Conservation (phyloP, 1,140 invertebrate genomes). For the Cydia strobilella region DNA sequence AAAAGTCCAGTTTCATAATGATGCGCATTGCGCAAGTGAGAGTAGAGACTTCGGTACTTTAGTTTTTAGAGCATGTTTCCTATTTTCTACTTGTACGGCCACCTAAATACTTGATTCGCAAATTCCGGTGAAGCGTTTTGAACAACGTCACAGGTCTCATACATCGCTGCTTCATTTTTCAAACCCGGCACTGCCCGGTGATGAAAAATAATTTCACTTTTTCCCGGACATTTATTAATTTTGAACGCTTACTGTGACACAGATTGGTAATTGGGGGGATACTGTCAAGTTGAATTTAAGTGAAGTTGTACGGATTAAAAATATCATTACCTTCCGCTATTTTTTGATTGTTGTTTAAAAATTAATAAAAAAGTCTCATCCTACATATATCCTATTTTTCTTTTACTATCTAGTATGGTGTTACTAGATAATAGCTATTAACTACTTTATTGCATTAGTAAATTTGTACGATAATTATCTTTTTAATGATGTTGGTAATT, state of each 20-base stretch:
- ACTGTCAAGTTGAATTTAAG: neutral
- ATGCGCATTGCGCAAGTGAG: too few species aligned
- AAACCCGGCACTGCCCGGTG: constrained; percentile 28
- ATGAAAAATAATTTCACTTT: constrained; percentile 32
- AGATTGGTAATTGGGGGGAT: neutral
- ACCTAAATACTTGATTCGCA: neutral
- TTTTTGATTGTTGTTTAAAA: neutral
- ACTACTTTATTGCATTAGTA: too few species aligned
- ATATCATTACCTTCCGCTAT: too few species aligned
- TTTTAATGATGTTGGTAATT: too few species aligned
- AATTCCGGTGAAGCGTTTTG: neutral
- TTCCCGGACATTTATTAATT: constrained; percentile 2
- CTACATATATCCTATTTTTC: too few species aligned
- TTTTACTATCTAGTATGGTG: too few species aligned
- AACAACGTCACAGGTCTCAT: neutral
- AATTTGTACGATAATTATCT: too few species aligned
- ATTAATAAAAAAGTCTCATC: neutral
- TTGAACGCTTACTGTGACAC: neutral
- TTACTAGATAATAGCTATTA: too few species aligned
- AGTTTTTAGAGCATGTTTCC: too few species aligned
- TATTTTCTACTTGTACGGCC: too few species aligned
- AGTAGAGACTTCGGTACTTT: too few species aligned
- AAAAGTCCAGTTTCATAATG: too few species aligned
- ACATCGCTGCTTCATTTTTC: constrained; percentile 36
- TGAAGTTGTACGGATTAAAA: neutral